phyloP scores from a whole-genome alignment of 2,888 invertebrate species.

The Desoria tigrina region DNA sequence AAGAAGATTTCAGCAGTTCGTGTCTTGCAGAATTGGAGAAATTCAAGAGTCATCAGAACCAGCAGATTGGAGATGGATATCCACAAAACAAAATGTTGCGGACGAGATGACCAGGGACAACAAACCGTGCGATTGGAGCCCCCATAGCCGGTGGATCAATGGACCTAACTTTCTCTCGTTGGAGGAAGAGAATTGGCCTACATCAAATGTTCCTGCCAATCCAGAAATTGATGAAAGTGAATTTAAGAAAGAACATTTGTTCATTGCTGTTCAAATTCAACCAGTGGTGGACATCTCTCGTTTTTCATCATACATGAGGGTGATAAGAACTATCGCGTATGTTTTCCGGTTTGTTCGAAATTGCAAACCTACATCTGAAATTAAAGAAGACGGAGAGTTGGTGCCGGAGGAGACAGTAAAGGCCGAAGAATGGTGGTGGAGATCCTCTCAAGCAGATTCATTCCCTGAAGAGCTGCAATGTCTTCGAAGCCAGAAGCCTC shows the following conservation, averaged over 20 bases:
- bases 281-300: not conserved
- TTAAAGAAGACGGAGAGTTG: too few relatives aligned
- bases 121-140: constrained; percentile 11
- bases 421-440: not conserved
- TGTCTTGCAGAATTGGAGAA: constrained; percentile 40
- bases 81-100: constrained; percentile 44
- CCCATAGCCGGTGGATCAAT: constrained; percentile 38
- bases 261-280: not conserved
- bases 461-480: constrained; percentile 20
- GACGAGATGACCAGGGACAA: constrained; percentile 46
- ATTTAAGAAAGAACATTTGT: too few relatives aligned
- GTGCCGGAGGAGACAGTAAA: not conserved
- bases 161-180: constrained; percentile 45
- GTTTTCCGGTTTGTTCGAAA: not conserved
- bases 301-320: not conserved
- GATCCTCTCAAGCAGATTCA: constrained; percentile 8
- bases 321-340: not conserved
- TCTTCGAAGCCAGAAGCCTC: not conserved
- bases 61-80: constrained; percentile 45
- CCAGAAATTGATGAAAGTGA: not conserved
- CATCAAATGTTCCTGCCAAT: not conserved
- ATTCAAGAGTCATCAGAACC: constrained; percentile 27
- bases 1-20: constrained; percentile 38
- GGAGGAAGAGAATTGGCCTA: constrained; percentile 36
- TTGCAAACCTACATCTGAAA: not conserved